phyloP scores from a whole-genome alignment of 2,888 invertebrate species.

The Seira musarum region DNA sequence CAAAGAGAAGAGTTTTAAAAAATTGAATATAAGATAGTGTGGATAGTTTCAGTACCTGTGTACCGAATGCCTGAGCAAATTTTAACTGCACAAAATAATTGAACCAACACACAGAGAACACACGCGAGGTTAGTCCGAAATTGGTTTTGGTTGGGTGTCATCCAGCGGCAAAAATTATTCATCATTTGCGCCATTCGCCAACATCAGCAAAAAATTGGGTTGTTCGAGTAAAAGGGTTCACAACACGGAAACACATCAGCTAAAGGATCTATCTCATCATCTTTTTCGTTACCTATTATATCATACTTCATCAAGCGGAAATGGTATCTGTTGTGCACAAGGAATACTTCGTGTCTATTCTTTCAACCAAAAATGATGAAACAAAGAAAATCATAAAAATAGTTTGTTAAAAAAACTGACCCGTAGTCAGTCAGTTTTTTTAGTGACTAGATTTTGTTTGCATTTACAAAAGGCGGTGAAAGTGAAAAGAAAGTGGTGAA shows the following conservation, averaged over 20 bases:
- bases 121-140: slow-evolving; percentile 52
- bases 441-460: no score
- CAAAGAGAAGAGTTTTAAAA: no score
- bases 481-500: no score
- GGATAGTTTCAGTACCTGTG: slow-evolving; percentile 55
- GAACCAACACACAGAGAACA: slow-evolving; percentile 36
- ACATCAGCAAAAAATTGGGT: slow-evolving; percentile 33
- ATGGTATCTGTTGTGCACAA: no score
- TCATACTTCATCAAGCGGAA: background rate
- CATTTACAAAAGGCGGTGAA: no score
- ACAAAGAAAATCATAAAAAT: no score
- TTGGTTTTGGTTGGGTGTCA: slow-evolving; percentile 45
- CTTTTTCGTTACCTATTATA: no score
- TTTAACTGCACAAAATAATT: slow-evolving; percentile 58
- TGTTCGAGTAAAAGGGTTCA: slow-evolving; percentile 4
- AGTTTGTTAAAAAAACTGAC: no score
- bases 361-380: no score
- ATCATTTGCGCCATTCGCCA: slow-evolving; percentile 44
- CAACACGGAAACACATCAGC: slow-evolving; percentile 3
- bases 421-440: no score
- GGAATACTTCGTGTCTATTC: no score
- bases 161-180: slow-evolving; percentile 45
- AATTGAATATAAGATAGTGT: background rate
- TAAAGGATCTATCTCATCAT: background rate
- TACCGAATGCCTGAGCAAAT: slow-evolving; percentile 59